Percentiles rank a stretch among this genome's conserved stretches.
These are phyloP conservation scores for Stichopus horrens DNA, from an alignment of 53 echinoderm and acorn worm species.

Conservation along the genomic window DNA sequence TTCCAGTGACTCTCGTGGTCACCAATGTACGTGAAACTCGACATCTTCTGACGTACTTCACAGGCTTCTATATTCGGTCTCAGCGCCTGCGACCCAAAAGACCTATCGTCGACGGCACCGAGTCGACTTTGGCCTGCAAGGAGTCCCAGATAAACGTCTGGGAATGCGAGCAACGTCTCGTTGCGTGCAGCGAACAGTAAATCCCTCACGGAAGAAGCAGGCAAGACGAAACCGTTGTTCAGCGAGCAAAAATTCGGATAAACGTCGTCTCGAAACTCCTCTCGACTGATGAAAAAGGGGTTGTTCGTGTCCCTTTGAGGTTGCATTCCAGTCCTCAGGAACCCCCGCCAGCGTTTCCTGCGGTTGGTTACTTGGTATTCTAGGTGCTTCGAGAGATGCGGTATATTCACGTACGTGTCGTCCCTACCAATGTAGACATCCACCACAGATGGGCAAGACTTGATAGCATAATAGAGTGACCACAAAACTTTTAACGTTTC, in stretches of 20 bases:
- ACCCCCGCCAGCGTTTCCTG: neutral
- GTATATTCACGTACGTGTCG: slow-evolving; percentile 27
- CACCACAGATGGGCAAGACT: neutral
- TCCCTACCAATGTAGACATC: slow-evolving; percentile 31
- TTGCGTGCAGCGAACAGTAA: slow-evolving; percentile 6
- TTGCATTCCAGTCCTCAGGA: neutral
- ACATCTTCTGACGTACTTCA: slow-evolving; percentile 1
- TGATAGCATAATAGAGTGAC: slow-evolving; percentile 1
- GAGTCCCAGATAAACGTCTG: slow-evolving; percentile 22
- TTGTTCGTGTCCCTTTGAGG: neutral
- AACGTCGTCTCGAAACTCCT: neutral
- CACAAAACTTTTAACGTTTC: slow-evolving; percentile 28
- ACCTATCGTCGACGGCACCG: neutral
- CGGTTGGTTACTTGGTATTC: neutral
- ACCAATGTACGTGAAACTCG: neutral
- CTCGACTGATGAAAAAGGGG: slow-evolving; percentile 18
- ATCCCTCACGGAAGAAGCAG: neutral
- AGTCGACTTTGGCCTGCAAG: neutral
- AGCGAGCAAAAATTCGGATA: slow-evolving; percentile 21
- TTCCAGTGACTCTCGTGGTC: slow-evolving; percentile 10
- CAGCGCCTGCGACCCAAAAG: neutral
- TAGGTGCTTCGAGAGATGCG: neutral
- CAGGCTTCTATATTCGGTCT: neutral
- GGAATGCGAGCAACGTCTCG: neutral
- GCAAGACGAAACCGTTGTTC: slow-evolving; percentile 22